phyloP scores from a whole-genome alignment of 2,797 vertebrate genomes.

The Clarias pachynema region DNA sequence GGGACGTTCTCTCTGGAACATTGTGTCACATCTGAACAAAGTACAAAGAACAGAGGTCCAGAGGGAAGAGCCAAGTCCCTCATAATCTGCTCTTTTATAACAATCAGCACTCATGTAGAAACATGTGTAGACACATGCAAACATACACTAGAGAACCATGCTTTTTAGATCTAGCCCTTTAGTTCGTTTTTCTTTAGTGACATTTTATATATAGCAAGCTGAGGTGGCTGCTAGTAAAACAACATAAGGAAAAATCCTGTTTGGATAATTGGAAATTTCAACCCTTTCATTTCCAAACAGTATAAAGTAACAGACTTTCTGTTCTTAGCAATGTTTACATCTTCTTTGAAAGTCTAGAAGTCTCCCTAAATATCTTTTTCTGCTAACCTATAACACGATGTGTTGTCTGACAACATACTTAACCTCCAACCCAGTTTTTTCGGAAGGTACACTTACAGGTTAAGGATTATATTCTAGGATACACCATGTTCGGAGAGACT shows the following conservation, averaged over 20 bases:
- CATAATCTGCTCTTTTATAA: neutral
- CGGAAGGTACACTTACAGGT: neutral
- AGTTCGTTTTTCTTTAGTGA: neutral
- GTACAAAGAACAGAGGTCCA: neutral
- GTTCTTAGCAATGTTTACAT: neutral
- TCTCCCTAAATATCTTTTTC: neutral
- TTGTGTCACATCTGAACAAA: conserved; percentile 9
- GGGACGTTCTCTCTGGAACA: conserved; percentile 34
- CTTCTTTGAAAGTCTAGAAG: neutral
- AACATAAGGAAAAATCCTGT: neutral
- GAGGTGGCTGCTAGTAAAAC: neutral
- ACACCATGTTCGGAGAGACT: neutral
- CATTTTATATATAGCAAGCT: neutral
- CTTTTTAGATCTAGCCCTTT: neutral
- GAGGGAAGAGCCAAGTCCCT: neutral
- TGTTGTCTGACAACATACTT: neutral
- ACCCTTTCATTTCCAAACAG: neutral
- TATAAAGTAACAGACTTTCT: neutral
- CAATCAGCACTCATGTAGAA: neutral
- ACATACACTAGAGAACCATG: neutral
- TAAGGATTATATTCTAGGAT: neutral
- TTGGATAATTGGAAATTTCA: neutral
- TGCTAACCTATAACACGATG: neutral
- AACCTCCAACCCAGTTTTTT: neutral
- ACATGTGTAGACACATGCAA: neutral